These are phyloP conservation scores for Nephrocerus scutellatus DNA, from an alignment of 2,888 invertebrate genomes.

Conservation along the genomic window DNA sequence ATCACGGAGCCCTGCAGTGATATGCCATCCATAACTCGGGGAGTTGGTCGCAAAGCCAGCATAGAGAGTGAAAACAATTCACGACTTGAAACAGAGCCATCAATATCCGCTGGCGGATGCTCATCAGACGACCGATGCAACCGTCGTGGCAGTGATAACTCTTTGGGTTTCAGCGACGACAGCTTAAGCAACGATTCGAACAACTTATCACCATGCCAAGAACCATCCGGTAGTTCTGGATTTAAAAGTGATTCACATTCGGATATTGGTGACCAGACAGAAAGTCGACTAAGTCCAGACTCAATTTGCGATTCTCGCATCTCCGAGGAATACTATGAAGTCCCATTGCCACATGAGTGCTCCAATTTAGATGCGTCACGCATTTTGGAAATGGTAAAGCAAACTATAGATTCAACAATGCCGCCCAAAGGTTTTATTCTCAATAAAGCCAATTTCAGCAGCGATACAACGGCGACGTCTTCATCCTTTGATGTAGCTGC, in stretches of 20 bases:
- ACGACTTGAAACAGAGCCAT: conserved; percentile 21
- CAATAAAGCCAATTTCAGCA: conserved; percentile 38
- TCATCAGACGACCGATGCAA: conserved; percentile 47
- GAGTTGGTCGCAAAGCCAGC: conserved; percentile 64
- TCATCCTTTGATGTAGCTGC: conserved; percentile 12
- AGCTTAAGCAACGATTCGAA: conserved; percentile 62
- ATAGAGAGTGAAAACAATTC: conserved; percentile 52
- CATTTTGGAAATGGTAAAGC: conserved; percentile 72
- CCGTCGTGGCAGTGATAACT: conserved; percentile 62
- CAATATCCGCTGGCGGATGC: not conserved
- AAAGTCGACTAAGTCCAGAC: conserved; percentile 45
- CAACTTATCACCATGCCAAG: conserved; percentile 52
- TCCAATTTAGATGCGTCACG: conserved; percentile 71
- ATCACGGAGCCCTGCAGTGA: conserved; percentile 68
- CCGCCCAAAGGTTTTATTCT: conserved; percentile 62
- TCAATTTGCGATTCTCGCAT: conserved; percentile 46
- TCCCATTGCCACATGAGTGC: conserved; percentile 71
- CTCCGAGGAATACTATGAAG: conserved; percentile 56
- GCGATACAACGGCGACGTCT: conserved; percentile 5
- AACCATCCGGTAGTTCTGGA: conserved; percentile 55
- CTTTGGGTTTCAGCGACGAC: conserved; percentile 65
- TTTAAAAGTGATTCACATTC: conserved; percentile 54
- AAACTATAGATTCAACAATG: conserved; percentile 70
- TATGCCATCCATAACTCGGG: conserved; percentile 73
- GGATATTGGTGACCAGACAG: conserved; percentile 52